Evolutionary conservation across 2,797 vertebrate species (phyloP), one percentile per base, ranked within the genome.

Genomic region (Tamandua tetradactyla): DNA sequence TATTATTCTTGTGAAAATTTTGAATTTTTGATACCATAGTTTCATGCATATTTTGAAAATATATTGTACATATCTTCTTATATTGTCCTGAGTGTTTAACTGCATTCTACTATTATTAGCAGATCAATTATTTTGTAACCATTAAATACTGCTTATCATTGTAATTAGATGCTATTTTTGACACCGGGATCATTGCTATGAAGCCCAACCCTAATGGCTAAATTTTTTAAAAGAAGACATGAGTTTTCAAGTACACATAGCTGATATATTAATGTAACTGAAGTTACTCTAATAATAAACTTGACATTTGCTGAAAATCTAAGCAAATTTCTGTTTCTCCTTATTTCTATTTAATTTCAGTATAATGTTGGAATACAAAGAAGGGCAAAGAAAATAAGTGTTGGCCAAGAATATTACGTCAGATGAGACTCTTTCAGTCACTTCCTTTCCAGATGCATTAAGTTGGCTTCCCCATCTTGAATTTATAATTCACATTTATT

Each of bases 311-410:
- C 10, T 71, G 78, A 74, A 30, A 78, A 76, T 13, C 12, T 78
- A 83, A 64, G 27, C 72, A 85, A 32, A 72, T 86, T 95, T 87
- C 66, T n/a, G 78, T 15, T 55, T 85, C 8, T 91, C 13, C 75
- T 3, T 82, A 8, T 78, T 82, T 32, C 2, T 22, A 79, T 2
- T 93, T 69, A 40, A 64, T 74, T 89, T 64, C 37, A 83, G 22
- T 71, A 81, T 62, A 92, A 83, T 80, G 76, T 64, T 94, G 40
- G 84, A 95, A 85, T 96, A 42, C 35, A 95, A 92, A 64, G 42
- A 90, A 95, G 44, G 12, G 1, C 20, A 83, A 87, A 94, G 61
- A 76, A 95, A 90, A 55, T 78, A 72, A 62, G 14, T 94, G 7
- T 82, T 94, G 78, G 89, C 61, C 27, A 84, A 76, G 61, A 91